These are phyloP conservation scores for Enteromius anoplus DNA, from an alignment of 2,797 vertebrate genomes.

Conservation along the genomic window DNA sequence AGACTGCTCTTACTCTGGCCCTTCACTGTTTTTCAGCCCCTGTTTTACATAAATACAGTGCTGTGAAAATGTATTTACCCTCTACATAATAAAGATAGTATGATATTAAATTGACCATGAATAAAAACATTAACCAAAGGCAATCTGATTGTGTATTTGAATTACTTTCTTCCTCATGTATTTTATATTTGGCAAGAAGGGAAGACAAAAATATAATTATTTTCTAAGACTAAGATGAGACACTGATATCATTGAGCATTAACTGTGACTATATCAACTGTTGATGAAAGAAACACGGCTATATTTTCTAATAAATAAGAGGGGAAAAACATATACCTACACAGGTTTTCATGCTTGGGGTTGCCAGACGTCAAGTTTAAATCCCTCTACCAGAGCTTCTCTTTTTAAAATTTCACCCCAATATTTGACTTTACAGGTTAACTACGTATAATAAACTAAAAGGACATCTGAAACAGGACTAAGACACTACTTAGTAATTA, in stretches of 20 bases:
- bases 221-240: not conserved
- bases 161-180: not conserved
- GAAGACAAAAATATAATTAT: not conserved
- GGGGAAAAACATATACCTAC: not conserved
- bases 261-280: not conserved
- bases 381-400: not conserved
- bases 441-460: not conserved
- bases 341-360: not conserved
- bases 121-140: not conserved
- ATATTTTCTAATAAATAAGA: not conserved
- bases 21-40: not conserved
- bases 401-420: not conserved
- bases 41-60: not conserved
- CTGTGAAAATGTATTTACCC: not conserved
- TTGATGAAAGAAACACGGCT: not conserved
- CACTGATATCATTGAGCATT: not conserved
- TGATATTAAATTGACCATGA: not conserved
- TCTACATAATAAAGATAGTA: not conserved
- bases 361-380: not conserved
- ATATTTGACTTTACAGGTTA: not conserved
- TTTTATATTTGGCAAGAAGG: not conserved
- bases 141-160: not conserved
- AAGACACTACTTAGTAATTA: not conserved
- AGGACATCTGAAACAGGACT: not conserved
- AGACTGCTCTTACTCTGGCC: not conserved